phyloP scores from a whole-genome alignment of 2,113 vertebrate species.

The Isurus oxyrinchus region DNA sequence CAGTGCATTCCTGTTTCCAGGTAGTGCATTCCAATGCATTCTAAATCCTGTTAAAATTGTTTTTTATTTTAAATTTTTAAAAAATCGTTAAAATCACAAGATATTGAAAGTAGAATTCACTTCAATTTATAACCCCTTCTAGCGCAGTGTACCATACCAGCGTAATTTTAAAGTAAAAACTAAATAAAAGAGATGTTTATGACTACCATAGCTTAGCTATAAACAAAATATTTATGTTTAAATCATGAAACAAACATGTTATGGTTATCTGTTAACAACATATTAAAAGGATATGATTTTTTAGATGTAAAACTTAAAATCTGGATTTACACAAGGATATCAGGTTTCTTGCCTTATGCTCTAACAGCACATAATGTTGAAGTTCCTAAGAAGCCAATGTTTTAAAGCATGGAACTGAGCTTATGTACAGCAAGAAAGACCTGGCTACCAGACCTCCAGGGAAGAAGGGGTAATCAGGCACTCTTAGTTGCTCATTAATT shows the following conservation, averaged over 20 bases:
- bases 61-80: too few species aligned
- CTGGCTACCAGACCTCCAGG: background rate
- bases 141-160: background rate
- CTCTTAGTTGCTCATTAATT: background rate
- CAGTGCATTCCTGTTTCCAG: too few species aligned
- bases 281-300: background rate
- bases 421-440: background rate
- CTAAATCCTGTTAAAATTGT: background rate
- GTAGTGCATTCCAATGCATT: too few species aligned
- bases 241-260: background rate
- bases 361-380: background rate
- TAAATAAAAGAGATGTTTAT: background rate
- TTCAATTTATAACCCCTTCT: background rate
- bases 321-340: background rate
- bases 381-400: background rate
- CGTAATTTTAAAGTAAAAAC: background rate
- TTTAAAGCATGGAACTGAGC: background rate
- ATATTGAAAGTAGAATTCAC: background rate
- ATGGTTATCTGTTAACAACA: background rate
- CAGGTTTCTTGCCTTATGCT: background rate
- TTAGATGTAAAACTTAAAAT: background rate
- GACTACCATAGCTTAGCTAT: background rate
- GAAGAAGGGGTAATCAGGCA: background rate
- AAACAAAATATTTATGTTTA: background rate
- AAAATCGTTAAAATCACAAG: background rate